Conservation (phyloP, 2,888 invertebrate species). For the Lepetodrilus schrolli region DNA sequence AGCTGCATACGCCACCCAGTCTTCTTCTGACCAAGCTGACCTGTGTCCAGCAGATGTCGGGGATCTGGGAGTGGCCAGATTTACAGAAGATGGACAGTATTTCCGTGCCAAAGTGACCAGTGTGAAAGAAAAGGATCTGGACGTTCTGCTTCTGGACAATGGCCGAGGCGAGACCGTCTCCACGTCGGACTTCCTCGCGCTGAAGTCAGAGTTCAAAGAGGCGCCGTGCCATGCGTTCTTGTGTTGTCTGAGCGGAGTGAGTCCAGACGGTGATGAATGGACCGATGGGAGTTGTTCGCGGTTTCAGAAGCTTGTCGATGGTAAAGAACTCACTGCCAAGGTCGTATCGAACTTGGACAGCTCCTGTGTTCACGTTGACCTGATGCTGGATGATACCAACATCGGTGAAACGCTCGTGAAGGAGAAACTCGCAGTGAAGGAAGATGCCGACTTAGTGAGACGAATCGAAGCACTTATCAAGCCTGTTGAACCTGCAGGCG, state of each 20-base stretch:
- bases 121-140: slow-evolving; percentile 32
- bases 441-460: not conserved
- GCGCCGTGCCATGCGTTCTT: slow-evolving; percentile 63
- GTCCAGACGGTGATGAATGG: slow-evolving; percentile 41
- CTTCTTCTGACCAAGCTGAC: slow-evolving; percentile 14
- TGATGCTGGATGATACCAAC: slow-evolving; percentile 33
- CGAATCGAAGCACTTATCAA: slow-evolving; percentile 20
- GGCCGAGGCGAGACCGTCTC: slow-evolving; percentile 44
- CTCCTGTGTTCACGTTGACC: slow-evolving; percentile 24
- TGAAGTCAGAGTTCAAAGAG: slow-evolving; percentile 49
- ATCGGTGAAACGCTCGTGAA: slow-evolving; percentile 33
- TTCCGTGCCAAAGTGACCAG: slow-evolving; percentile 44
- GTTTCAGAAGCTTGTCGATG: slow-evolving; percentile 46
- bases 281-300: slow-evolving; percentile 37
- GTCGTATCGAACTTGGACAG: slow-evolving; percentile 13
- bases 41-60: slow-evolving; percentile 32
- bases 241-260: slow-evolving; percentile 55
- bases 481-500: not conserved
- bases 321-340: slow-evolving; percentile 36
- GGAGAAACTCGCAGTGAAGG: slow-evolving; percentile 6
- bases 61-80: slow-evolving; percentile 36
- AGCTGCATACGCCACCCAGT: slow-evolving; percentile 38
- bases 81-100: slow-evolving; percentile 42
- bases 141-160: slow-evolving; percentile 59
- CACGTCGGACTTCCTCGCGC: slow-evolving; percentile 42